phyloP scores from a whole-genome alignment of 2,113 vertebrate genomes.

The Silurus asotus region DNA sequence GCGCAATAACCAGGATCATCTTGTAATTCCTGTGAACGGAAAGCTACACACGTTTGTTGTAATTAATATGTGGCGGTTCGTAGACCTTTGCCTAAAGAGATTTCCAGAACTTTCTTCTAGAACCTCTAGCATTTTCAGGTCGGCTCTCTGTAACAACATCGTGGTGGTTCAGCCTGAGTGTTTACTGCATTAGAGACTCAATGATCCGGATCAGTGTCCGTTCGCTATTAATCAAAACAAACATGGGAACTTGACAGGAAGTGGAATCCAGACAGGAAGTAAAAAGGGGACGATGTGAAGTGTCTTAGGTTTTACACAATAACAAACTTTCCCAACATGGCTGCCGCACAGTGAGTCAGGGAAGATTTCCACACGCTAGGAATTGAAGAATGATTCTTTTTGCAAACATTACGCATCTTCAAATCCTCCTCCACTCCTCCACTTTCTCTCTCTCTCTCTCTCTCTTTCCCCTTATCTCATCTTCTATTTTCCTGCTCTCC shows the following conservation, averaged over 20 bases:
- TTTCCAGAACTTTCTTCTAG: neutral
- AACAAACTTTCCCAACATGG: constrained; percentile 19
- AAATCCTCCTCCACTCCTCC: constrained; percentile 8
- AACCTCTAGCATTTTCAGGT: neutral
- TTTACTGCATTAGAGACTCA: neutral
- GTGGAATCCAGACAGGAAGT: neutral
- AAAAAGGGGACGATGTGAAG: neutral
- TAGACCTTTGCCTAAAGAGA: neutral
- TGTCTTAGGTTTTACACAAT: neutral
- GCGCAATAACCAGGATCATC: neutral
- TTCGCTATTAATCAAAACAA: neutral
- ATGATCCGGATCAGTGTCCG: neutral
- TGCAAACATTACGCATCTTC: neutral
- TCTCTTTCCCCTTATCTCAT: constrained; percentile 32
- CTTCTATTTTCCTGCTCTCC: constrained; percentile 44
- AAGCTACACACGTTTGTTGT: neutral
- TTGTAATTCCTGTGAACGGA: neutral
- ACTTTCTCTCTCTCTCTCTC: neutral
- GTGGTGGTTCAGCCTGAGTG: neutral
- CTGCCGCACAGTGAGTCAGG: constrained; percentile 7
- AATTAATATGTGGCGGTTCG: neutral
- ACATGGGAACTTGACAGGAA: neutral
- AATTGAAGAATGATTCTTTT: neutral
- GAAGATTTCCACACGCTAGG: neutral
- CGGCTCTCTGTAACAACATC: neutral